Evolutionary conservation across 2,113 vertebrate genomes (phyloP), one percentile per base, ranked within the genome.

Genomic region (Paradoxurus hermaphroditus): DNA sequence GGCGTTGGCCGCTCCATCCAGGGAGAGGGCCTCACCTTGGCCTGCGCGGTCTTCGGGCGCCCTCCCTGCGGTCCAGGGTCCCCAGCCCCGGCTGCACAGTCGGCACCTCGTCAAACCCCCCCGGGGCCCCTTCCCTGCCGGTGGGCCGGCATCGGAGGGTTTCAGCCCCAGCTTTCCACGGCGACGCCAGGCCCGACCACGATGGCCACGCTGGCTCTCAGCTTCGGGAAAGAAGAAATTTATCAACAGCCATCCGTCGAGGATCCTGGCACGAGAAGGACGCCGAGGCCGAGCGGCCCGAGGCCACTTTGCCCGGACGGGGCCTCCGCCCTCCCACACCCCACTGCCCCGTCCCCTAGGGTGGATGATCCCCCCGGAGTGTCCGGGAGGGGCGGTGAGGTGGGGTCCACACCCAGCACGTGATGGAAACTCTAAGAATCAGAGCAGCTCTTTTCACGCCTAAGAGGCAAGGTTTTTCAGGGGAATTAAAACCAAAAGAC

Each of bases 1-100:
- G 1, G n/a, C 8, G 18, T 12, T 16, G 68, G 19, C 1, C 0
- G 0, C 46, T 19, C 18, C 5, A 23, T 29, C 18, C 59, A n/a
- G 41, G 1, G 75, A 73, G 53, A 27, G 0, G 31, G 7, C 16
- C 39, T 19, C 15, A 2, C 41, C 86, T 89, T 13, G 11, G 39
- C n/a, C 77, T n/a, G n/a, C n/a, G n/a, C n/a, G n/a, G n/a, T n/a
- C n/a, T 51, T 68, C 3, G 1, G 72, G 34, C 46, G 23, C 1
- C 0, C 3, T 0, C 1, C 12, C 7, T 36, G 18, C 4, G n/a
- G 63, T 34, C 53, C 27, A 1, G 79, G 41, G 56, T 41, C 51
- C 36, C 1, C 46, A 18, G 21, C 7, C 25, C 49, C 19, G 59
- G 59, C 29, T 4, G 14, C 49, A 53, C 6, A 31, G 23, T 4